Base-by-base conservation (phyloP, 2,797 vertebrate species). In the Mareca strepera region DNA sequence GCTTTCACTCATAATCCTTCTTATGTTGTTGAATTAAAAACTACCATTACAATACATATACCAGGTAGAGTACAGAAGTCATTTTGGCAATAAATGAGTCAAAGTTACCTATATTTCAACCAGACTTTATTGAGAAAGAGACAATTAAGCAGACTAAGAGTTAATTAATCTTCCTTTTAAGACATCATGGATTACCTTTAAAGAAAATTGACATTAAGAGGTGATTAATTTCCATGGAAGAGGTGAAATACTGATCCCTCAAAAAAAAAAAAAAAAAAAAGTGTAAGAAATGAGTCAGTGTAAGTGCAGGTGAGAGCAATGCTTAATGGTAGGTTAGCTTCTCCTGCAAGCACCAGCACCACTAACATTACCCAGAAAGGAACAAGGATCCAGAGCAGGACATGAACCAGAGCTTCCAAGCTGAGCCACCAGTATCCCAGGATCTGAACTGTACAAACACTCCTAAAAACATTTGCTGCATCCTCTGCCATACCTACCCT, bases 341-440 rank as follows among this genome's bases (percentile, higher is more conserved):
- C 52, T 86, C 56, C 26, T 17, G 37, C 1, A 6, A 20, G 29
- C 22, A 37, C 17, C 37, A 74, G 46, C 43, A 56, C 9, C 0
- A 0, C 33, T n/a, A 16, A 29, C 1, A 1, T 28, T 82, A 5
- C 17, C 18, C 56, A 23, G 50, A 48, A 77, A 58, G 6, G 25
- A 88, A 67, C 13, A 10, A 0, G 1, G 6, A 73, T 29, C 39
- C 41, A 33, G 56, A 20, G 39, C 88, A 64, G 23, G 22, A 75
- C 17, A 62, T 0, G 2, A 68, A 70, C 12, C 4, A 2, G 23
- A 43, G 37, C 39, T 3, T 6, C 48, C 17, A 60, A 67, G 25
- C 12, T 4, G 8, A 44, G 46, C 33, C 52, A 21, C 68, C 55
- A 44, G 9, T 0, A 0, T 28, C 29, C 14, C 7, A 3, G 26